Conservation (phyloP, 2,888 invertebrate genomes). For the Dendrolimus pini region DNA sequence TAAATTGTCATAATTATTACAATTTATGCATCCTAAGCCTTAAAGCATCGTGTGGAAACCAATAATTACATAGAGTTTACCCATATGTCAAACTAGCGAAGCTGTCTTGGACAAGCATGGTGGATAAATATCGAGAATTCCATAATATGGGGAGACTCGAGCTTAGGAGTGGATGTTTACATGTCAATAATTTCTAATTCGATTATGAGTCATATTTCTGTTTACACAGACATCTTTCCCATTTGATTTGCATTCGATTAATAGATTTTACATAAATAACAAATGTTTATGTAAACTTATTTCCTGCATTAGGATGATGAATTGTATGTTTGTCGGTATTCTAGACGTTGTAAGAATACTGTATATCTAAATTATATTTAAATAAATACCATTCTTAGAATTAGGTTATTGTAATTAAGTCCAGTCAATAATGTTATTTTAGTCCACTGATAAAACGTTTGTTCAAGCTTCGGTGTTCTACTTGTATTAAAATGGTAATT, state of each 20-base stretch:
- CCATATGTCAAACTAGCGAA: too few species aligned
- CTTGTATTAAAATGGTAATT: neutral
- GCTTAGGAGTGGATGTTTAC: neutral
- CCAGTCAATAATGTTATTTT: neutral
- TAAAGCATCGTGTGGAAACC: too few species aligned
- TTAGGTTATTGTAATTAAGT: neutral
- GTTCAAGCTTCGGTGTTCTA: too few species aligned
- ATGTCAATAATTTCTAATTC: conserved; percentile 1
- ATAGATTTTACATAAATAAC: conserved; percentile 11
- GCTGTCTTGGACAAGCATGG: too few species aligned
- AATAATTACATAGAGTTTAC: too few species aligned
- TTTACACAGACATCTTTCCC: conserved; percentile 16
- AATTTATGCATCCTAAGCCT: too few species aligned
- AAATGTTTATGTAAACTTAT: neutral
- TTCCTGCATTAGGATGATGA: neutral
- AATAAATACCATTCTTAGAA: neutral
- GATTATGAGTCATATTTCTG: conserved; percentile 12
- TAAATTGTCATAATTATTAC: too few species aligned
- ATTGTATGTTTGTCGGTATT: neutral
- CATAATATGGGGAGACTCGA: too few species aligned
- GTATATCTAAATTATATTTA: neutral
- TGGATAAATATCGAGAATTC: too few species aligned
- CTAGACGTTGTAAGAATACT: neutral
- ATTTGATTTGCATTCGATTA: conserved; percentile 23
- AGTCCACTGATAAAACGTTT: too few species aligned